These are phyloP conservation scores for Pollimyrus isidori DNA, from an alignment of 2,113 vertebrate species.

Conservation along the genomic window DNA sequence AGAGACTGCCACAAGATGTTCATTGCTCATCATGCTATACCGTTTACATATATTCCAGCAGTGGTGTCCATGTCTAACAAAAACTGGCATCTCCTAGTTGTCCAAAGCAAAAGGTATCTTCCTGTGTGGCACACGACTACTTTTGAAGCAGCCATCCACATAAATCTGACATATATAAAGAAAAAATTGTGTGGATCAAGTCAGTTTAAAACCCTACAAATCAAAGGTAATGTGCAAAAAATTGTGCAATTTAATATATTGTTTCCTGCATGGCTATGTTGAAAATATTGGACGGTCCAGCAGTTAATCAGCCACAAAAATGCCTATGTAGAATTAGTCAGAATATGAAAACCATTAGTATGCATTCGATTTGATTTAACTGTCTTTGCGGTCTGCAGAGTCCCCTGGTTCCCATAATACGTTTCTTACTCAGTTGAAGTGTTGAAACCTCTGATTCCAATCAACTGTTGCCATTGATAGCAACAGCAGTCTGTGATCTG, in stretches of 20 bases:
- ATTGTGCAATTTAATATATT: neutral
- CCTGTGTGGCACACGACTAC: neutral
- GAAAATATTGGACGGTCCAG: neutral
- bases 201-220: neutral
- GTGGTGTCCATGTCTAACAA: neutral
- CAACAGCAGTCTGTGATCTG: neutral
- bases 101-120: neutral
- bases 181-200: neutral
- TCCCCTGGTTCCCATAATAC: neutral
- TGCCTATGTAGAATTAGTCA: neutral
- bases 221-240: neutral
- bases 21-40: neutral
- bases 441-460: neutral
- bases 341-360: neutral
- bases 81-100: neutral
- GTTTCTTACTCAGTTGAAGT: neutral
- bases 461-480: neutral
- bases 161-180: neutral
- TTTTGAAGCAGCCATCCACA: neutral
- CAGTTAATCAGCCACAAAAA: neutral
- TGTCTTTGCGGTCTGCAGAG: neutral
- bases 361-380: neutral
- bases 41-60: neutral
- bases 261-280: neutral
- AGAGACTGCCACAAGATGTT: neutral